These are phyloP conservation scores for Gymnorhina tibicen DNA, from an alignment of 2,113 vertebrate genomes.

Conservation along the genomic window DNA sequence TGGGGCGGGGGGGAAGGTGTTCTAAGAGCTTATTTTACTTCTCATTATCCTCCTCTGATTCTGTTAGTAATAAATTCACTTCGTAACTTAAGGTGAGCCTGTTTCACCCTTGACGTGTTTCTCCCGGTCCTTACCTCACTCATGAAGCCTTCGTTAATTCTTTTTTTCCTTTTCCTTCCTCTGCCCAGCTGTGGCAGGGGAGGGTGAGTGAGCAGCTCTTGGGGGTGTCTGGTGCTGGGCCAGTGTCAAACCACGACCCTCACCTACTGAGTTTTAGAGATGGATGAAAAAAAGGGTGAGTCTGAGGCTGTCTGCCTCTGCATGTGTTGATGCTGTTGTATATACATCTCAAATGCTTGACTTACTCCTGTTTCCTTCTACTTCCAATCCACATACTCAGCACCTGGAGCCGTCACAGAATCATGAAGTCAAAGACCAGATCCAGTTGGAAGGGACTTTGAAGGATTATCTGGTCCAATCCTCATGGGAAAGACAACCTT, in stretches of 20 bases:
- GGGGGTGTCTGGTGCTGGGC: background rate
- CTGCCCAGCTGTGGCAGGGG: background rate
- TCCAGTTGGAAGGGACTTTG: background rate
- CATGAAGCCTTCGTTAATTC: background rate
- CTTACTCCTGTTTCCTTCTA: background rate
- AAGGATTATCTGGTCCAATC: background rate
- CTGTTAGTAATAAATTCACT: background rate
- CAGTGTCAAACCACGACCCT: background rate
- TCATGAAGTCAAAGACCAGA: background rate
- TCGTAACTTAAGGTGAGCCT: background rate
- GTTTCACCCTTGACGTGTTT: background rate
- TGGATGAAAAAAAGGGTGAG: background rate
- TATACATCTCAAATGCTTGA: background rate
- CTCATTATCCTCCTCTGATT: background rate
- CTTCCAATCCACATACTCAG: background rate
- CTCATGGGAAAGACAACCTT: background rate
- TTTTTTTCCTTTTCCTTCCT: background rate
- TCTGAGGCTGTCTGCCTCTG: background rate
- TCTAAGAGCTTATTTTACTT: no score
- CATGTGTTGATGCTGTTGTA: background rate
- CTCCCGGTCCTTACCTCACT: background rate
- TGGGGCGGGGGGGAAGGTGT: no score
- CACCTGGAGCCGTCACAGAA: background rate
- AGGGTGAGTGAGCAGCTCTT: background rate
- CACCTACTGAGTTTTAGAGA: background rate